These are phyloP conservation scores for Odocoileus hemionus DNA, from an alignment of 2,113 vertebrate genomes.

Conservation along the genomic window DNA sequence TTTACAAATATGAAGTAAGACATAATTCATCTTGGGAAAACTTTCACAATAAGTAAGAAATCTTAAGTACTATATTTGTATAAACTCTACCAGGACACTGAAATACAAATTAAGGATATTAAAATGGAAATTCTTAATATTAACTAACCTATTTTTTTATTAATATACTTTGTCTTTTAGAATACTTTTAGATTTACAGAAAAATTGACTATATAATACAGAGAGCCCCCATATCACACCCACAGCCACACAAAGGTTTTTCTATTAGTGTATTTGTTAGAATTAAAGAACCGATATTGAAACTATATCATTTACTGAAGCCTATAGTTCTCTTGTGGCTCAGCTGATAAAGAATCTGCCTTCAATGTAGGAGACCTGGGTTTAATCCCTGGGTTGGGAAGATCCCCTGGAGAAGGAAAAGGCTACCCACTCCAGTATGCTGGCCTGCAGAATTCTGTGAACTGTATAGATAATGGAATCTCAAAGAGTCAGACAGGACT, in stretches of 20 bases:
- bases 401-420: background rate
- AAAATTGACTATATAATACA: background rate
- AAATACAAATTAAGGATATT: background rate
- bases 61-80: background rate
- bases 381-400: background rate
- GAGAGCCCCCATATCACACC: background rate
- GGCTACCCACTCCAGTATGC: background rate
- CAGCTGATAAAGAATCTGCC: background rate
- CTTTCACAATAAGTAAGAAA: background rate
- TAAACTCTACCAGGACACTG: background rate
- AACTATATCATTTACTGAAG: background rate
- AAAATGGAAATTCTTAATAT: background rate
- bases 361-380: background rate
- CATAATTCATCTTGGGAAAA: background rate
- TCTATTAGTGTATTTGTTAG: background rate
- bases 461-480: background rate
- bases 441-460: background rate
- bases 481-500: accelerated
- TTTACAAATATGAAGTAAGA: background rate
- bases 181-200: background rate
- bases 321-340: background rate
- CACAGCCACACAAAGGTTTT: background rate
- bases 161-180: background rate
- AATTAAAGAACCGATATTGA: background rate
- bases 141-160: background rate